Evolutionary conservation across 1,140 invertebrate species (phyloP).

Genomic region (Macrocentrus cingulum): DNA sequence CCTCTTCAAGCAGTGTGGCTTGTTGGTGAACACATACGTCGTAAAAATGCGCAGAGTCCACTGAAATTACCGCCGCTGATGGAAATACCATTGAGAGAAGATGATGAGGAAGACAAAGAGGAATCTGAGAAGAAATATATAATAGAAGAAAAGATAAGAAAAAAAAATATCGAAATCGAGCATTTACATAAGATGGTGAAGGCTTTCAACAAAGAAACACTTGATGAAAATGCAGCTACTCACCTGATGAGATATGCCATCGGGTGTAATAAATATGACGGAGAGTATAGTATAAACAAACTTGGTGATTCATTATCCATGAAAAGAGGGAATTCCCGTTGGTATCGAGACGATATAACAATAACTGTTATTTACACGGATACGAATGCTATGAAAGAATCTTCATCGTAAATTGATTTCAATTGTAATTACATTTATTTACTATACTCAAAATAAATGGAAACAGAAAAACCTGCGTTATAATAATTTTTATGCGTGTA

Average conservation of each 20-base stretch:
- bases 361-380: constrained; percentile 88
- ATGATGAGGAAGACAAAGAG: constrained; percentile 75
- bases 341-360: constrained; percentile 90
- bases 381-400: constrained; percentile 78
- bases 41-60: constrained; percentile 80
- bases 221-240: constrained; percentile 90
- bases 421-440: too few species aligned
- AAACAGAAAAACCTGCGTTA: too few species aligned
- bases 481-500: too few species aligned
- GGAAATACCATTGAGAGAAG: constrained; percentile 76
- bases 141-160: too few species aligned
- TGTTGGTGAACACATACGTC: constrained; percentile 92
- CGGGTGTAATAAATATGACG: constrained; percentile 84
- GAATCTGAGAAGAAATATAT: constrained; percentile 74
- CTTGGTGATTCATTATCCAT: constrained; percentile 83
- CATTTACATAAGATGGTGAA: too few species aligned
- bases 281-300: constrained; percentile 85
- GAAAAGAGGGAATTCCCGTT: constrained; percentile 77
- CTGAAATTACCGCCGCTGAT: constrained; percentile 71
- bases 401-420: constrained; percentile 51
- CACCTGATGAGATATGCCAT: constrained; percentile 91
- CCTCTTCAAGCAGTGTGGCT: constrained; percentile 75
- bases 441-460: too few species aligned
- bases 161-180: too few species aligned
- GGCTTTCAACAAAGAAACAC: constrained; percentile 75